Conservation (phyloP, 2,888 invertebrate species). For the Pemphredon lugubris region DNA sequence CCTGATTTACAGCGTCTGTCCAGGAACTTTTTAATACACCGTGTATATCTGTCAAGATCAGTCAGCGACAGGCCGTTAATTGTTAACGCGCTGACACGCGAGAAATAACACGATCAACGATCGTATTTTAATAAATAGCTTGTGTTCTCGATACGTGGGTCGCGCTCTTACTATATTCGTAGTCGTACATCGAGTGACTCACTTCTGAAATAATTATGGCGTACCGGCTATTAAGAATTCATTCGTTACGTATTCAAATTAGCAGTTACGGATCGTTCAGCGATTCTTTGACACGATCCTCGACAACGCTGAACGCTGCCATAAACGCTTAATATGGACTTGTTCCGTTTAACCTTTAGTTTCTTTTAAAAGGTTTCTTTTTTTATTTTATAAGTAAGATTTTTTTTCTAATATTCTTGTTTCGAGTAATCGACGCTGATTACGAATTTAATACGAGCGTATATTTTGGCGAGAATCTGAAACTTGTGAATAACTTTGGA, state of each 20-base stretch:
- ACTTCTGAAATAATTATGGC: slow-evolving; percentile 41
- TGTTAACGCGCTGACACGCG: slow-evolving; percentile 33
- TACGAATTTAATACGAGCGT: no score
- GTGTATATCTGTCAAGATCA: slow-evolving; percentile 16
- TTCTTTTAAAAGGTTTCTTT: no score
- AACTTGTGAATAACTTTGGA: no score
- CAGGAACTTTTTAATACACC: no score
- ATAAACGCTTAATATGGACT: no score
- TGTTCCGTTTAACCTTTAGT: no score
- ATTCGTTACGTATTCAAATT: slow-evolving; percentile 28
- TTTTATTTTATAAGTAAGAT: no score
- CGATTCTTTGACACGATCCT: not conserved
- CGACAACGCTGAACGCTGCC: no score
- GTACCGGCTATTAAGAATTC: slow-evolving; percentile 39
- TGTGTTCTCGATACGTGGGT: slow-evolving; percentile 36
- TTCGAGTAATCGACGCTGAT: no score
- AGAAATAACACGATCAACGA: slow-evolving; percentile 20
- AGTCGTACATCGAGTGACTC: slow-evolving; percentile 32
- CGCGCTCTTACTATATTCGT: slow-evolving; percentile 42
- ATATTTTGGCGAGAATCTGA: no score
- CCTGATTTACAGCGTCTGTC: no score
- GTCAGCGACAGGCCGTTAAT: slow-evolving; percentile 22
- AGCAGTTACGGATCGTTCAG: not conserved
- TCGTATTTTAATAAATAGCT: slow-evolving; percentile 39
- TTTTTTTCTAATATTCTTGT: no score